Evolutionary conservation across 1,140 invertebrate species (phyloP).

Genomic region (Megathymus violae): DNA sequence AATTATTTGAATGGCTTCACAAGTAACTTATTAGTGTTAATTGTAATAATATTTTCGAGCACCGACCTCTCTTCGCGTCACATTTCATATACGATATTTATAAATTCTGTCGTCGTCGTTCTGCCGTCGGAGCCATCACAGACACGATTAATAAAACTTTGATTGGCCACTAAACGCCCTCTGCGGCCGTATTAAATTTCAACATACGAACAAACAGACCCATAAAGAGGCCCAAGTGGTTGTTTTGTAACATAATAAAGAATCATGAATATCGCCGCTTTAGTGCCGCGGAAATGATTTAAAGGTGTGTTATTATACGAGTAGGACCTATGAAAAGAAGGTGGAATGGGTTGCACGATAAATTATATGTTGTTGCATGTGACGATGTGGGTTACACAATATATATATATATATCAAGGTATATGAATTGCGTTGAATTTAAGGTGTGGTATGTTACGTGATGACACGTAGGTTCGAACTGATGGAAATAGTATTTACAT

Average conservation of each 20-base stretch:
- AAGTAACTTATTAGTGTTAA: no score
- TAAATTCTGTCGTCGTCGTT: slow-evolving; percentile 5
- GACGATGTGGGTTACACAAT: slow-evolving; percentile 21
- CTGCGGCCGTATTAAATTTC: slow-evolving; percentile 31
- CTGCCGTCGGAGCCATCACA: slow-evolving; percentile 10
- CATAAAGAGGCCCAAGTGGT: slow-evolving; percentile 19
- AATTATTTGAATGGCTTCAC: no score
- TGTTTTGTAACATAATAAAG: slow-evolving; percentile 33
- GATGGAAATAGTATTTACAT: no score
- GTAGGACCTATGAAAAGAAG: slow-evolving; percentile 11
- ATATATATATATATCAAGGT: no score
- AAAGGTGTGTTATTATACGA: slow-evolving; percentile 34
- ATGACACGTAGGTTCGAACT: no score
- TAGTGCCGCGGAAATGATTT: slow-evolving; percentile 32
- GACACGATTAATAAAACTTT: slow-evolving; percentile 31
- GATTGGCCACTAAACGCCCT: slow-evolving; percentile 33
- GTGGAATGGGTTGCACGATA: neutral
- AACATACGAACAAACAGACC: slow-evolving; percentile 34
- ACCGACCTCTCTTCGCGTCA: no score
- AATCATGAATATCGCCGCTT: slow-evolving; percentile 19
- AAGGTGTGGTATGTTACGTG: no score
- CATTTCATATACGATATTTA: neutral
- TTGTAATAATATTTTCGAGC: no score
- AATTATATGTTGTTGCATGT: slow-evolving; percentile 28
- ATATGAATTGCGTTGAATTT: no score